A percentile compares a stretch with the other conserved stretches of the same genome.
phyloP scores from a whole-genome alignment of 1,140 invertebrate species.

The Drosophila subobscura region DNA sequence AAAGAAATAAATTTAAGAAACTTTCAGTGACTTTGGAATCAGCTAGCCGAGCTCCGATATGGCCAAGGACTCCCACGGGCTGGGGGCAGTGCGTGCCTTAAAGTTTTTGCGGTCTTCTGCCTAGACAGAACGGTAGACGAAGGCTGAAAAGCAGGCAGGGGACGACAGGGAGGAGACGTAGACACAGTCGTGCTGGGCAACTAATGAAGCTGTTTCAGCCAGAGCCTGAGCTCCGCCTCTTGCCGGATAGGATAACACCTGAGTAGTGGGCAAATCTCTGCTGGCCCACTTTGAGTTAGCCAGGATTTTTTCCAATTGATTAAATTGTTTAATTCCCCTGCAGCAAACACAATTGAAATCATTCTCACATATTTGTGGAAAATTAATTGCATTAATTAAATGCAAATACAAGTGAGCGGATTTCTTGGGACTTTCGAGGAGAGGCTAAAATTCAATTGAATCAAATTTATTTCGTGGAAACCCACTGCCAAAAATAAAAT shows the following conservation, averaged over 20 bases:
- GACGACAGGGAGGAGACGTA: conserved; percentile 16
- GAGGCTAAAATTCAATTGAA: conserved; percentile 24
- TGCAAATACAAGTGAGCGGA: neutral
- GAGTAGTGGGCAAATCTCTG: conserved; percentile 13
- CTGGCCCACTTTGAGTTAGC: conserved; percentile 1
- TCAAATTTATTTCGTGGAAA: neutral
- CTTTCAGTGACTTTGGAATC: conserved; percentile 67
- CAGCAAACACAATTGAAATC: conserved; percentile 48
- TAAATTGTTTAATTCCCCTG: neutral
- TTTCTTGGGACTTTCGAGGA: neutral
- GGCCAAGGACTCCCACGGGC: conserved; percentile 39
- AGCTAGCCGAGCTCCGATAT: conserved; percentile 30
- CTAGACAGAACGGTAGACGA: conserved; percentile 41
- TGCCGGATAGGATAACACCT: conserved; percentile 34
- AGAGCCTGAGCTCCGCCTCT: conserved; percentile 11
- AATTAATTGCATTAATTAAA: conserved; percentile 40
- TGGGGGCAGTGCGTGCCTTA: conserved; percentile 64
- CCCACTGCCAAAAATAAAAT: neutral
- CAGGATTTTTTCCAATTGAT: neutral
- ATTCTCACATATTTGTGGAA: conserved; percentile 53
- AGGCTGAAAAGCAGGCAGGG: conserved; percentile 9
- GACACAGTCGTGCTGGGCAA: conserved; percentile 62
- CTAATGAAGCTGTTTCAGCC: conserved; percentile 69
- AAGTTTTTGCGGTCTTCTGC: conserved; percentile 65
- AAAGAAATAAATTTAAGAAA: conserved; percentile 54